A percentile compares a stretch with the other conserved stretches of the same genome.
Evolutionary conservation across 1,140 invertebrate genomes (phyloP).

Genomic region (Linepithema humile): DNA sequence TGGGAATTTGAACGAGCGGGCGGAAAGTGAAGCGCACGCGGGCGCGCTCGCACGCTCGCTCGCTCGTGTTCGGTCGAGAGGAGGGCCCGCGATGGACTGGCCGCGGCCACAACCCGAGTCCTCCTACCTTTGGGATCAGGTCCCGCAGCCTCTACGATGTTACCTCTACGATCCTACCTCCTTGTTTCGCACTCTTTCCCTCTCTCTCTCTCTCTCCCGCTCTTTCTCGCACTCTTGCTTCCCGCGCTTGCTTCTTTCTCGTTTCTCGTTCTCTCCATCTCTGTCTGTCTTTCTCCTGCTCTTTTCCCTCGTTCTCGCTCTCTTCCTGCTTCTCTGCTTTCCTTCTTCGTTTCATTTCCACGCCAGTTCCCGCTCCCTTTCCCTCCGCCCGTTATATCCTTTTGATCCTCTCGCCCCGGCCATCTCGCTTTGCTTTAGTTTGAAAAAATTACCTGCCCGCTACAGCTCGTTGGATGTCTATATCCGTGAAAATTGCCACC

Average conservation of each 20-base stretch:
- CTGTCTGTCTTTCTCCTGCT: constrained; percentile 55
- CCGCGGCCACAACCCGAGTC: constrained; percentile 76
- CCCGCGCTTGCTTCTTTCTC: constrained; percentile 47
- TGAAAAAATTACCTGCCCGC: constrained; percentile 59
- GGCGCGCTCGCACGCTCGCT: too few species aligned
- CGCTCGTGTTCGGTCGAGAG: constrained; percentile 82
- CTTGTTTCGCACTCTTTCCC: constrained; percentile 57
- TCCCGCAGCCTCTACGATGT: constrained; percentile 82
- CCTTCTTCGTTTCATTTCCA: constrained; percentile 56
- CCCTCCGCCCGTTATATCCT: constrained; percentile 65
- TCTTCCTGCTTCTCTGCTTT: constrained; percentile 54
- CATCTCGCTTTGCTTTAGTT: constrained; percentile 62
- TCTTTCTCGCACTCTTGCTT: too few species aligned
- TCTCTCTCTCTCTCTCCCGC: constrained; percentile 32
- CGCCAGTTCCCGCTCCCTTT: constrained; percentile 65
- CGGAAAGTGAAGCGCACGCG: constrained; percentile 79
- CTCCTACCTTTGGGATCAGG: constrained; percentile 83
- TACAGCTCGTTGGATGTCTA: constrained; percentile 43
- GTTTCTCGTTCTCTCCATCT: constrained; percentile 60
- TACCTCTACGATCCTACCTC: constrained; percentile 81
- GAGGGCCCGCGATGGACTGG: constrained; percentile 84
- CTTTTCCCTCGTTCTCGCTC: constrained; percentile 59
- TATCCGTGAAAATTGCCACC: constrained; percentile 51
- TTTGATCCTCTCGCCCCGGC: constrained; percentile 19
- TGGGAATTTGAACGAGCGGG: constrained; percentile 81